These are phyloP conservation scores for Belonocnema kinseyi DNA, from an alignment of 1,140 invertebrate species.

Conservation along the genomic window DNA sequence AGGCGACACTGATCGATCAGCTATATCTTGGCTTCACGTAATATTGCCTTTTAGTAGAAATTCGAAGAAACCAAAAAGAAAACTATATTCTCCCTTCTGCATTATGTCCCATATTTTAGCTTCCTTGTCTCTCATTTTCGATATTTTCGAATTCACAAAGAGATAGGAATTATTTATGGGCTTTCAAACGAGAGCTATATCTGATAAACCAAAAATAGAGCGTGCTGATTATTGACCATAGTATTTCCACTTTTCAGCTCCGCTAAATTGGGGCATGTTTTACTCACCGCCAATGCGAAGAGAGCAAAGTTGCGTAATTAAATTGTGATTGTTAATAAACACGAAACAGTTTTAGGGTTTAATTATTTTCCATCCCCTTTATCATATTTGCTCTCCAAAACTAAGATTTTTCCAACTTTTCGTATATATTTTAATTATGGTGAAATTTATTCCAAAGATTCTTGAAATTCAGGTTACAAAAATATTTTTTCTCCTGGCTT, in stretches of 20 bases:
- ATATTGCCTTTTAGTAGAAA: slow-evolving; percentile 18
- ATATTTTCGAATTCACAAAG: not conserved
- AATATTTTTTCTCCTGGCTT: no score
- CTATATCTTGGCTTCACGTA: slow-evolving; percentile 11
- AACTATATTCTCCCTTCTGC: not conserved
- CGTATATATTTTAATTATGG: slow-evolving; percentile 6
- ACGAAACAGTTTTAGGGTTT: not conserved
- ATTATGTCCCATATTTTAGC: not conserved
- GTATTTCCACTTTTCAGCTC: not conserved
- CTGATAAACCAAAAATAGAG: slow-evolving; percentile 3
- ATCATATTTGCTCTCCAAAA: slow-evolving; percentile 4
- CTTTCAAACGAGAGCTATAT: not conserved
- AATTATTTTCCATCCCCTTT: slow-evolving; percentile 10
- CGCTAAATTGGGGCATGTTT: slow-evolving; percentile 24
- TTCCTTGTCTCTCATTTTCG: not conserved
- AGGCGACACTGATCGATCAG: slow-evolving; percentile 26
- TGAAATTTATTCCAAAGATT: not conserved
- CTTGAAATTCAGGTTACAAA: no score
- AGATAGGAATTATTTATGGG: slow-evolving; percentile 35
- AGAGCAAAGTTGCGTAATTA: slow-evolving; percentile 27
- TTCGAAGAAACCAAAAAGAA: slow-evolving; percentile 36
- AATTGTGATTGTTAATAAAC: slow-evolving; percentile 18
- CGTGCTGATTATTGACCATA: slow-evolving; percentile 14
- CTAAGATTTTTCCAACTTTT: not conserved
- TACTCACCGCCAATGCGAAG: slow-evolving; percentile 12